Conservation (phyloP, 2,113 vertebrate genomes). For the Aptenodytes patagonicus region DNA sequence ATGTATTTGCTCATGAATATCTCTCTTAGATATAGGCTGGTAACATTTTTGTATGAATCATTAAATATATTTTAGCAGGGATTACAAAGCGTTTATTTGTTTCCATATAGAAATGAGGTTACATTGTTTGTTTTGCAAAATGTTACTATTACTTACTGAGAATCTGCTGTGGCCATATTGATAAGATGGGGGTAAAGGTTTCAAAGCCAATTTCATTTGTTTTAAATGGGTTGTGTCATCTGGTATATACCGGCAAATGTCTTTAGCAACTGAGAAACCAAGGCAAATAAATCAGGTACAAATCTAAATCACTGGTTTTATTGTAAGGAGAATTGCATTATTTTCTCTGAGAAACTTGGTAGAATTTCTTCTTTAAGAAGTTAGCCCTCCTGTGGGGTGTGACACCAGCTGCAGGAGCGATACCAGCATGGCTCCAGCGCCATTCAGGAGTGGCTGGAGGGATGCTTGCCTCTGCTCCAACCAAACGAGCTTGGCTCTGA, state of each 20-base stretch:
- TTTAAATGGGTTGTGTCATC: not conserved
- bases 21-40: not conserved
- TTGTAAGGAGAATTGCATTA: not conserved
- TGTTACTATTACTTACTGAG: not conserved
- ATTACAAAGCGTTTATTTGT: not conserved
- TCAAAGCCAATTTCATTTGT: not conserved
- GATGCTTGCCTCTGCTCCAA: not conserved
- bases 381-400: rapidly evolving
- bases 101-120: not conserved
- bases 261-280: not conserved
- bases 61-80: not conserved
- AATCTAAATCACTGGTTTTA: not conserved
- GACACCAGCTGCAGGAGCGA: not conserved
- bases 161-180: not conserved
- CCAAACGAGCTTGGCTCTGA: not conserved
- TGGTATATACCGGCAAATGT: not conserved
- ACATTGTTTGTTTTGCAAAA: not conserved
- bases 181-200: not conserved
- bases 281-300: not conserved
- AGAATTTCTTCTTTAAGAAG: not conserved
- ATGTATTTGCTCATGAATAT: not conserved
- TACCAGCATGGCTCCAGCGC: not conserved
- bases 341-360: not conserved
- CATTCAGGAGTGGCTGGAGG: not conserved
- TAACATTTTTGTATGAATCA: not conserved